Evolutionary conservation across 2,888 invertebrate genomes (phyloP).

Genomic region (Lithosia quadra): DNA sequence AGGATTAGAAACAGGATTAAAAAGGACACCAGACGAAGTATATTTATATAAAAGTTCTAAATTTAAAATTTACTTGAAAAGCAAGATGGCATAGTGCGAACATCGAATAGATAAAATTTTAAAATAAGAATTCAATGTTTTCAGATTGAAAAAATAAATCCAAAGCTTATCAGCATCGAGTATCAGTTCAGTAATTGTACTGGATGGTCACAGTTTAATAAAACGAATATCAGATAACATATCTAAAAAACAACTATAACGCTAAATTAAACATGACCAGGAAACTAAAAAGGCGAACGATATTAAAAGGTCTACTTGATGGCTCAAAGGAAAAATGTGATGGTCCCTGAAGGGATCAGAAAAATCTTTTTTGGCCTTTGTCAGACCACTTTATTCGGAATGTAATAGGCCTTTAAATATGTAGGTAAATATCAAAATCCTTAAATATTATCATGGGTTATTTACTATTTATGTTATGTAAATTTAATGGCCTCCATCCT

Average conservation of each 20-base stretch:
- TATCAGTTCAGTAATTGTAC: slow-evolving; percentile 45
- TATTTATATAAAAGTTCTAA: background rate
- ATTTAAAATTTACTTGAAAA: background rate
- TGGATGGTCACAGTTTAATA: slow-evolving; percentile 54
- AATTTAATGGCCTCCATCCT: slow-evolving; percentile 25
- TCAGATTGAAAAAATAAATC: background rate
- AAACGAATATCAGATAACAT: slow-evolving; percentile 16
- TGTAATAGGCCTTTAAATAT: slow-evolving; percentile 62
- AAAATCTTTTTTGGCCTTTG: slow-evolving; percentile 57
- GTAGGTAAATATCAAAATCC: slow-evolving; percentile 50
- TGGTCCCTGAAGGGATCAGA: slow-evolving; percentile 61
- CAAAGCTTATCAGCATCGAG: background rate
- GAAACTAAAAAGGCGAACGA: slow-evolving; percentile 54
- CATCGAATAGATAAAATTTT: background rate
- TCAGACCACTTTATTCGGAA: slow-evolving; percentile 57
- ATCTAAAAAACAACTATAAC: slow-evolving; percentile 29
- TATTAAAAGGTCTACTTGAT: slow-evolving; percentile 60
- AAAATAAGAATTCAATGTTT: background rate
- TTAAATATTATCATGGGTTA: slow-evolving; percentile 42
- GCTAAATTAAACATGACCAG: slow-evolving; percentile 52
- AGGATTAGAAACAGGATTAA: background rate
- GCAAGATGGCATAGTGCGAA: background rate
- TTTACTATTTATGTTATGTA: slow-evolving; percentile 36
- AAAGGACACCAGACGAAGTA: background rate
- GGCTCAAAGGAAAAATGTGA: slow-evolving; percentile 65